phyloP scores from a whole-genome alignment of 2,797 vertebrate species.

The Cynopterus sphinx region DNA sequence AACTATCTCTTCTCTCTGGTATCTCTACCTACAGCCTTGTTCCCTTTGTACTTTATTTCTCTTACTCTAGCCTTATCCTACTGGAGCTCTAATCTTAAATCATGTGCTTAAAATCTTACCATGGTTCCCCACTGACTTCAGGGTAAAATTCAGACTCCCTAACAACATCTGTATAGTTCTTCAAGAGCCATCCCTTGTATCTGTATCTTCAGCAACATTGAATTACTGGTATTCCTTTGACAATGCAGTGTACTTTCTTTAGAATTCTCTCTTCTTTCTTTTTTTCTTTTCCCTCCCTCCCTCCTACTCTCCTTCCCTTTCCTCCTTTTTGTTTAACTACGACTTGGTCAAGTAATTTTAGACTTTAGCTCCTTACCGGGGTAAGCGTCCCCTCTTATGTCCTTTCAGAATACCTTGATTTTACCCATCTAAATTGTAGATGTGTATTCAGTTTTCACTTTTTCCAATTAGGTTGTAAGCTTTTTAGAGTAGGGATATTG shows the following conservation, averaged over 20 bases:
- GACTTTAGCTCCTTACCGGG: neutral
- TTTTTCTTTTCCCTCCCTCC: neutral
- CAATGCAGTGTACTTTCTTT: neutral
- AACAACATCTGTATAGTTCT: neutral
- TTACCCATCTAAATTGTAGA: neutral
- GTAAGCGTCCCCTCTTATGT: neutral
- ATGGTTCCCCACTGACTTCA: neutral
- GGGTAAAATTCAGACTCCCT: neutral
- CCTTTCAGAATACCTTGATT: neutral
- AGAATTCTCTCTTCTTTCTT: neutral
- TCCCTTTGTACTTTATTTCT: neutral
- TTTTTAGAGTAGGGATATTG: neutral
- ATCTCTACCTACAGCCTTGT: neutral
- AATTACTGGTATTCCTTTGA: neutral
- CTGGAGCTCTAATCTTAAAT: neutral
- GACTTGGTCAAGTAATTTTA: neutral
- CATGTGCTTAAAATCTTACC: neutral
- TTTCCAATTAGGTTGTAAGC: neutral
- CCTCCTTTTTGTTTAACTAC: neutral
- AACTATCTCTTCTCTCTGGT: neutral
- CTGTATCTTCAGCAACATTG: neutral
- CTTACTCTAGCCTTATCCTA: neutral
- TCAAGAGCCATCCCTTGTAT: neutral
- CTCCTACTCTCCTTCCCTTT: neutral
- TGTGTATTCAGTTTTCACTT: neutral